Base-by-base conservation (phyloP, 2,888 invertebrate genomes). In the Rhingia rostrata region DNA sequence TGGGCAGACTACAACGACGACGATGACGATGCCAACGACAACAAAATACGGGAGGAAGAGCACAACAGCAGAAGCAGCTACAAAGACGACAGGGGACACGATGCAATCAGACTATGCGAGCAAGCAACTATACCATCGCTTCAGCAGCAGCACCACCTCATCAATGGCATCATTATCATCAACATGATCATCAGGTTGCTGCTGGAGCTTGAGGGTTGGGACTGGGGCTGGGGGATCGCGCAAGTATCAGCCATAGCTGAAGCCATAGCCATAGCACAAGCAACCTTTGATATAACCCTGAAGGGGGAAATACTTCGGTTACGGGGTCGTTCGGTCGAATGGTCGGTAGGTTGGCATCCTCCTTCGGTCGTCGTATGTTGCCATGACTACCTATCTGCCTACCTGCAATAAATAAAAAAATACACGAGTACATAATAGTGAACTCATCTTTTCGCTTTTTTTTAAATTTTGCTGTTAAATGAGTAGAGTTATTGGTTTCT, bases 141-240 rank as follows among this genome's bases (percentile, higher is more conserved):
- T 22, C 61, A 30, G 12, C 67, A 64, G 64, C 58, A 75, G 67
- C 75, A 73, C 73, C 72, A 86, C 85, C 85, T 86, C 87, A 87
- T 86, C 86, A 86, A 77, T 85, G 86, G 85, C 80, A 86, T 86
- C 83, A 87, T 86, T 86, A 86, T 87, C 85, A 85, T 87, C 87
- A 87, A 74, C 73, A 86, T 87, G 74, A 86, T 87, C 86, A 86
- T 85, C 78, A 75, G 72, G 83, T 86, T 82, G 80, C 82, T 35
- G 66, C 6, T 14, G 49, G n/a, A 22, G 22, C 22, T 22, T 2
- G 10, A 30, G 14, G 43, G 12, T 41, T 9, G 10, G 64, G 41
- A 63, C 56, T 66, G 53, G 58, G 63, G 74, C 72, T 81, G 35
- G 60, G 58, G 58, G 73, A 58, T 49, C 6, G 73, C n/a, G 66